phyloP scores from a whole-genome alignment of 2,888 invertebrate genomes.

The Mimumesa dahlbomi region DNA sequence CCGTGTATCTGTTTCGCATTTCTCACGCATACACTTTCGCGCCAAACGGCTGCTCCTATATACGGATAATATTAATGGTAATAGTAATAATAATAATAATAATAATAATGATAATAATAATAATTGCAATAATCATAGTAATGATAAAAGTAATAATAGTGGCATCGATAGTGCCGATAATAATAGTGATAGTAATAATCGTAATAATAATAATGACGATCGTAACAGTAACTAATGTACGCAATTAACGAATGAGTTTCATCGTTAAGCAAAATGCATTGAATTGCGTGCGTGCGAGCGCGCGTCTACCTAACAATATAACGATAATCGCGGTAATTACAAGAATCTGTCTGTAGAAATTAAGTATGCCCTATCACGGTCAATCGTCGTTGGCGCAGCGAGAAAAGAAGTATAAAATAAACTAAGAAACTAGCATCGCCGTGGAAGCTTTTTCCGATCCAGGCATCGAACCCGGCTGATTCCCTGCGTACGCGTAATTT shows the following conservation, averaged over 20 bases:
- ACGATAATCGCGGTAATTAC: conserved; percentile 47
- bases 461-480: too few species aligned
- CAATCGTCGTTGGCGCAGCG: conserved; percentile 25
- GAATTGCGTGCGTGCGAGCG: conserved; percentile 39
- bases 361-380: conserved; percentile 40
- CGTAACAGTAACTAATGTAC: conserved; percentile 50
- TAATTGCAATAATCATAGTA: not conserved
- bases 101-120: conserved; percentile 8
- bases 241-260: conserved; percentile 57
- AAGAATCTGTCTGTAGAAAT: conserved; percentile 22
- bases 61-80: conserved; percentile 30
- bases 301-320: conserved; percentile 48
- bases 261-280: conserved; percentile 54
- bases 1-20: not conserved
- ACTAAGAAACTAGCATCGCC: too few species aligned
- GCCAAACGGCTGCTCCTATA: not conserved
- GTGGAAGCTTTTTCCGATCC: too few species aligned
- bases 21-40: too few species aligned
- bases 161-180: conserved; percentile 38
- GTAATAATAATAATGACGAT: conserved; percentile 45
- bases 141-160: conserved; percentile 18
- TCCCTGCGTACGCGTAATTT: too few species aligned
- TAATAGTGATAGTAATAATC: conserved; percentile 30
- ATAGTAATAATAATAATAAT: conserved; percentile 26
- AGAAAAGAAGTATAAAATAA: too few species aligned